Evolutionary conservation across 2,113 vertebrate species (phyloP).

Genomic region (Phasianus colchicus): DNA sequence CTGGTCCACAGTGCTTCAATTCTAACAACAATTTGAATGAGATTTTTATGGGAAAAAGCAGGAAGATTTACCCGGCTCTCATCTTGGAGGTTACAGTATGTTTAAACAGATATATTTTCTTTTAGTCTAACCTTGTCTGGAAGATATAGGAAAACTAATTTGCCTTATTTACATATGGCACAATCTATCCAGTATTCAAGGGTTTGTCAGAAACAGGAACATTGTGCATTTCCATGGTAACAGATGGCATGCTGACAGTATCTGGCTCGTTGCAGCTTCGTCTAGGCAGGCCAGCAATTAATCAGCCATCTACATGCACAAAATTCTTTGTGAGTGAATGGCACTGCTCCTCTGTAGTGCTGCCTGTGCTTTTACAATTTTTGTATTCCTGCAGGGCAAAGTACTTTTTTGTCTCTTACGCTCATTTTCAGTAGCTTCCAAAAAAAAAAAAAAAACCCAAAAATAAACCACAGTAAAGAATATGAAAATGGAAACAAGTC

Average conservation of each 20-base stretch:
- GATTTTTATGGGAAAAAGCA: slow-evolving; percentile 67
- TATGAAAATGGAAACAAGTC: slow-evolving; percentile 68
- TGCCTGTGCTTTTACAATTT: slow-evolving; percentile 87
- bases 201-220: slow-evolving; percentile 90
- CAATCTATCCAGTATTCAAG: slow-evolving; percentile 89
- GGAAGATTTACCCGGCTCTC: slow-evolving; percentile 62
- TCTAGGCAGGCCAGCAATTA: slow-evolving; percentile 90
- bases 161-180: slow-evolving; percentile 92
- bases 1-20: slow-evolving; percentile 62
- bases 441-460: slow-evolving; percentile 73
- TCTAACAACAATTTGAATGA: slow-evolving; percentile 67
- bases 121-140: slow-evolving; percentile 86
- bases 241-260: slow-evolving; percentile 91
- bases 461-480: slow-evolving; percentile 71
- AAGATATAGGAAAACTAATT: slow-evolving; percentile 91
- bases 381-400: slow-evolving; percentile 87
- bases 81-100: slow-evolving; percentile 79
- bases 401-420: slow-evolving; percentile 86
- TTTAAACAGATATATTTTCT: slow-evolving; percentile 87
- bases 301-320: slow-evolving; percentile 90
- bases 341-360: slow-evolving; percentile 86
- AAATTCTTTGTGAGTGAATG: slow-evolving; percentile 90
- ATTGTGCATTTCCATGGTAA: slow-evolving; percentile 93
- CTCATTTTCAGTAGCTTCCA: slow-evolving; percentile 82
- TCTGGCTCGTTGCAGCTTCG: slow-evolving; percentile 89